Conservation (phyloP, 2,113 vertebrate species). For the Siniperca chuatsi region DNA sequence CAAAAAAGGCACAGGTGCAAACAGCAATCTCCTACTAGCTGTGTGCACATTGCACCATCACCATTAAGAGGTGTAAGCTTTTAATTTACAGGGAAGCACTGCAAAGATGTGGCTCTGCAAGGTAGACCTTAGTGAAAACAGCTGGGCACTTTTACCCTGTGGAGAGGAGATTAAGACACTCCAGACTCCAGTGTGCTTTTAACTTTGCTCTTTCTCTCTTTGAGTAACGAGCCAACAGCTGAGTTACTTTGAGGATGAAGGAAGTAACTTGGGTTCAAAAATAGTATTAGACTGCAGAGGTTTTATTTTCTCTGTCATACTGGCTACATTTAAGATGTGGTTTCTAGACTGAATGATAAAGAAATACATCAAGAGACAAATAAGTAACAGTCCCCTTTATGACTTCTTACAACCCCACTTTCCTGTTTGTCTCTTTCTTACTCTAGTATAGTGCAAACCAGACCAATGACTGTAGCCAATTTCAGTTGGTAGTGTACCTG, state of each 20-base stretch:
- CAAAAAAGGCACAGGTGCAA: conserved; percentile 72
- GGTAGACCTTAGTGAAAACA: conserved; percentile 75
- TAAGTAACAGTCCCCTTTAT: neutral
- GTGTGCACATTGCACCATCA: conserved; percentile 62
- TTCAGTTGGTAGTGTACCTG: conserved; percentile 84
- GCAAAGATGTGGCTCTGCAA: conserved; percentile 68
- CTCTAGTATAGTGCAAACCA: neutral
- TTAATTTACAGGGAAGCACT: conserved; percentile 75
- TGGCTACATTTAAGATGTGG: neutral
- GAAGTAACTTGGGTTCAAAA: conserved; percentile 13
- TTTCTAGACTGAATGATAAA: conserved; percentile 7
- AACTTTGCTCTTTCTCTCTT: conserved; percentile 56
- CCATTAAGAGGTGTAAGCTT: conserved; percentile 82
- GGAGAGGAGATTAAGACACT: conserved; percentile 81
- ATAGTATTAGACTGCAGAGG: neutral
- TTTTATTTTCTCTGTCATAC: neutral
- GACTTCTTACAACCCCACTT: neutral
- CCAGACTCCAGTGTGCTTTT: conserved; percentile 67
- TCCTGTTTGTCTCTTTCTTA: neutral
- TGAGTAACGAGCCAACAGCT: conserved; percentile 57
- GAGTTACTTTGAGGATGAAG: conserved; percentile 46
- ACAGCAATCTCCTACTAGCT: conserved; percentile 60
- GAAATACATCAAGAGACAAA: neutral
- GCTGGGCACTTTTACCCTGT: conserved; percentile 75
- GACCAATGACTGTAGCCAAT: neutral